Evolutionary conservation across 2,113 vertebrate genomes (phyloP).

Genomic region (Elephas maximus): DNA sequence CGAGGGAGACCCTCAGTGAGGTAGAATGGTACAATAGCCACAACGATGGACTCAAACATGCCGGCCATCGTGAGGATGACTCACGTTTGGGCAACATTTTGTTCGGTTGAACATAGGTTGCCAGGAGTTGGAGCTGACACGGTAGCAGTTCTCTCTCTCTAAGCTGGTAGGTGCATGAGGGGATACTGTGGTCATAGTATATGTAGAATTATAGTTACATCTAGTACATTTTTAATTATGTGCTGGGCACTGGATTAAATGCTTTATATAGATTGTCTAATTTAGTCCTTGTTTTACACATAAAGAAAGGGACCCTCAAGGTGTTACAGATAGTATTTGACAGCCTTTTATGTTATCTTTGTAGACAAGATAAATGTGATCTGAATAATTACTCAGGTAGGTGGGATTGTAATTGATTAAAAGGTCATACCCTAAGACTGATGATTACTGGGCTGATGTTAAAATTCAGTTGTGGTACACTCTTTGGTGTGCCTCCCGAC

Average conservation of each 20-base stretch:
- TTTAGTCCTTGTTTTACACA: conserved; percentile 33
- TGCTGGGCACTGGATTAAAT: conserved; percentile 37
- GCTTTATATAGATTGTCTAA: conserved; percentile 8
- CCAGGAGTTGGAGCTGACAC: neutral
- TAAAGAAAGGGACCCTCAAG: neutral
- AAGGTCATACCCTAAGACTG: neutral
- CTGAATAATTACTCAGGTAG: conserved; percentile 46
- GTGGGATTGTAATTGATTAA: conserved; percentile 27
- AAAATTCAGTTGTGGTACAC: conserved; percentile 45
- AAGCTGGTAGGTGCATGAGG: neutral
- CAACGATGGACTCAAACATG: neutral
- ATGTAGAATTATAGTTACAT: neutral
- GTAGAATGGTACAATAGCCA: neutral
- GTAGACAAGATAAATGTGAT: conserved; percentile 39
- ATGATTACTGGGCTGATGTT: neutral
- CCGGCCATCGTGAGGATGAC: neutral
- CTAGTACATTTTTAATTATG: conserved; percentile 61
- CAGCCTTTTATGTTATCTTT: conserved; percentile 17
- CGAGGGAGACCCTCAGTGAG: neutral
- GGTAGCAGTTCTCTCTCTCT: neutral
- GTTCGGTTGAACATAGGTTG: neutral
- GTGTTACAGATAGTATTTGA: conserved; percentile 33
- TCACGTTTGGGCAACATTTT: neutral
- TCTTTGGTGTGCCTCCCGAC: conserved; percentile 36
- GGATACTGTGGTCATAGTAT: neutral